phyloP scores from a whole-genome alignment of 92 coral and sea anemone genomes.

The Siderastrea radians region DNA sequence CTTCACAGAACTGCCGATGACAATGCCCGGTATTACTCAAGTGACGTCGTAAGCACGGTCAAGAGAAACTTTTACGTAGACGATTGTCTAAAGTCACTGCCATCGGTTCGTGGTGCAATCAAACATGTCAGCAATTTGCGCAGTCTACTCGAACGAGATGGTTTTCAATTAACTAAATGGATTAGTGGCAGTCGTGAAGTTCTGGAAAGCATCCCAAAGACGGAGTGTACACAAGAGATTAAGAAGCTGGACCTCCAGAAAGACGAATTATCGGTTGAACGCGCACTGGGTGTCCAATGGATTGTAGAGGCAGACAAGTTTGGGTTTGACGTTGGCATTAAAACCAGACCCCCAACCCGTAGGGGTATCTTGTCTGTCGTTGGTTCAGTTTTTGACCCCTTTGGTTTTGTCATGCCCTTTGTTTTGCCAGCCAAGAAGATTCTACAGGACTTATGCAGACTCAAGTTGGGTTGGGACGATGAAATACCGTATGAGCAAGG shows the following conservation, averaged over 20 bases:
- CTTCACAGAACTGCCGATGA: slow-evolving; percentile 36
- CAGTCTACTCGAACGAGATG: slow-evolving; percentile 33
- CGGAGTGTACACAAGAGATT: slow-evolving; percentile 23
- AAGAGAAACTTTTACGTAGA: slow-evolving; percentile 44
- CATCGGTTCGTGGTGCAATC: slow-evolving; percentile 7
- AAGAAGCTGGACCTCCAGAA: slow-evolving; percentile 31
- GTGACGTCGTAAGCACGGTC: slow-evolving; percentile 19
- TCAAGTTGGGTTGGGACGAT: slow-evolving; percentile 49
- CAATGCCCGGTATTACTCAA: neutral
- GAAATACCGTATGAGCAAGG: slow-evolving; percentile 18
- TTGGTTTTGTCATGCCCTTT: slow-evolving; percentile 20
- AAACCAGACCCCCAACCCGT: slow-evolving; percentile 23
- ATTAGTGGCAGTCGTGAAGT: slow-evolving; percentile 34
- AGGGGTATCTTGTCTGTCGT: slow-evolving; percentile 61
- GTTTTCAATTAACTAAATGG: slow-evolving; percentile 59
- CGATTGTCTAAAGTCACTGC: slow-evolving; percentile 43
- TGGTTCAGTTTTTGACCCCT: slow-evolving; percentile 23
- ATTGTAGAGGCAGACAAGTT: slow-evolving; percentile 28
- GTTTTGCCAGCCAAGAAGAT: too few species aligned
- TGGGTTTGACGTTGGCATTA: slow-evolving; percentile 19
- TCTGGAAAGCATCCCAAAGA: slow-evolving; percentile 28
- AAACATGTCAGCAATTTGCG: neutral
- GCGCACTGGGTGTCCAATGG: slow-evolving; percentile 52
- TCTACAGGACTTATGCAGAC: slow-evolving; percentile 28
- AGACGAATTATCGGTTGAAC: slow-evolving; percentile 38